Conservation (phyloP, 2,888 invertebrate genomes). For the Carabus problematicus region DNA sequence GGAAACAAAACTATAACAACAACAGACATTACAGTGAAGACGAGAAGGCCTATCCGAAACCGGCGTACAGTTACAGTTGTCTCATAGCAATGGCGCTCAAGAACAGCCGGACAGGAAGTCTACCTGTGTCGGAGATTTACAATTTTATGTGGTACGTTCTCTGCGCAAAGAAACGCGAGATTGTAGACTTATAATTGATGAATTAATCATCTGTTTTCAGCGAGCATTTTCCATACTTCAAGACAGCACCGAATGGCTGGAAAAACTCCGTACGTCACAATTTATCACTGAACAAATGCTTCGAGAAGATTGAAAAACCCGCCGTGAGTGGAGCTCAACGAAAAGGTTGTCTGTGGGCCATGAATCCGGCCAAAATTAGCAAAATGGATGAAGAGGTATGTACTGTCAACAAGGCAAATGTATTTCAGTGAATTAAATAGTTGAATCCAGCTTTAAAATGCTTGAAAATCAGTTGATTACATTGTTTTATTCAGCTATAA, state of each 20-base stretch:
- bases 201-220: constrained; percentile 63
- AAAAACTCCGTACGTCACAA: constrained; percentile 99
- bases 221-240: constrained; percentile 98
- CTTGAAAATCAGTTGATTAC: no score
- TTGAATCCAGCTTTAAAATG: no score
- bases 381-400: constrained; percentile 40
- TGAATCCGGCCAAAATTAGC: constrained; percentile 91
- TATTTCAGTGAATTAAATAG: no score
- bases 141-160: constrained; percentile 93
- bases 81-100: constrained; percentile 97
- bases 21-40: constrained; percentile 58
- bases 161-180: no score
- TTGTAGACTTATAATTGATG: no score
- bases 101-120: constrained; percentile 91
- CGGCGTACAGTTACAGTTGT: constrained; percentile 97
- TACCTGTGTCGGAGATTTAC: constrained; percentile 98
- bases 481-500: no score
- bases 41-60: constrained; percentile 84
- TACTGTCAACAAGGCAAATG: background rate
- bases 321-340: constrained; percentile 85
- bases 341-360: constrained; percentile 94
- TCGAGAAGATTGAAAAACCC: constrained; percentile 97
- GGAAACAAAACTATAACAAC: constrained; percentile 47
- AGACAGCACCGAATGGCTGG: constrained; percentile 98
- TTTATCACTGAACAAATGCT: constrained; percentile 96